Conservation (phyloP, 2,888 invertebrate species). For the Imbricaverruca yamaguchii region DNA sequence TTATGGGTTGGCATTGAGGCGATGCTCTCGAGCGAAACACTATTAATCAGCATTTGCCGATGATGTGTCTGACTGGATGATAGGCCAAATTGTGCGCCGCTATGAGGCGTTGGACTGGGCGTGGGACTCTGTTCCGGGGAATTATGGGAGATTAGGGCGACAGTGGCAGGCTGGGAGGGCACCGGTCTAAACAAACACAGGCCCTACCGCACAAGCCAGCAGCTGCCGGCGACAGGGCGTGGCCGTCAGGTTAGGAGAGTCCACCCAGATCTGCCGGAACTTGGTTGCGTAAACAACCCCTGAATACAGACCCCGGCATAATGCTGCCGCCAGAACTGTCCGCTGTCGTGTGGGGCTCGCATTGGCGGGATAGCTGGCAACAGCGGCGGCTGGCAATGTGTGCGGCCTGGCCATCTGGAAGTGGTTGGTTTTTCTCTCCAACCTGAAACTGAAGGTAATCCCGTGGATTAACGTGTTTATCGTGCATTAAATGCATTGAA, state of each 20-base stretch:
- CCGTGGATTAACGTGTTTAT: too few relatives aligned
- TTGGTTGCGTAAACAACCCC: too few relatives aligned
- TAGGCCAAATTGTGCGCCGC: neutral
- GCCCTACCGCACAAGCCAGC: neutral
- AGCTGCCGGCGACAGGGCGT: neutral
- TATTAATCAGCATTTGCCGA: neutral
- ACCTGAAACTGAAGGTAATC: too few relatives aligned
- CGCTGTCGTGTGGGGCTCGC: too few relatives aligned
- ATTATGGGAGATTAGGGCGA: neutral
- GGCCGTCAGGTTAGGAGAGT: neutral
- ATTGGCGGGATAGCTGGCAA: too few relatives aligned
- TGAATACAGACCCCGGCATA: too few relatives aligned
- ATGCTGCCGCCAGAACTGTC: too few relatives aligned
- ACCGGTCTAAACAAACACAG: neutral
- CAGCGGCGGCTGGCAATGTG: too few relatives aligned
- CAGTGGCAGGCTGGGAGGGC: neutral
- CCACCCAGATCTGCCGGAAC: too few relatives aligned
- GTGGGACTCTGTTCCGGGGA: neutral
- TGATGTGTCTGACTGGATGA: neutral
- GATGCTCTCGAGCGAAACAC: neutral
- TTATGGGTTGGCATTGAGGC: neutral
- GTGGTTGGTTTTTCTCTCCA: too few relatives aligned
- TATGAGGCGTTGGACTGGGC: neutral
- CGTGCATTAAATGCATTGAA: too few relatives aligned
- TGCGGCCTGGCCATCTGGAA: too few relatives aligned